Evolutionary conservation across 2,888 invertebrate genomes (phyloP), one percentile per base, ranked within the genome.

Genomic region (Catonia carolina): DNA sequence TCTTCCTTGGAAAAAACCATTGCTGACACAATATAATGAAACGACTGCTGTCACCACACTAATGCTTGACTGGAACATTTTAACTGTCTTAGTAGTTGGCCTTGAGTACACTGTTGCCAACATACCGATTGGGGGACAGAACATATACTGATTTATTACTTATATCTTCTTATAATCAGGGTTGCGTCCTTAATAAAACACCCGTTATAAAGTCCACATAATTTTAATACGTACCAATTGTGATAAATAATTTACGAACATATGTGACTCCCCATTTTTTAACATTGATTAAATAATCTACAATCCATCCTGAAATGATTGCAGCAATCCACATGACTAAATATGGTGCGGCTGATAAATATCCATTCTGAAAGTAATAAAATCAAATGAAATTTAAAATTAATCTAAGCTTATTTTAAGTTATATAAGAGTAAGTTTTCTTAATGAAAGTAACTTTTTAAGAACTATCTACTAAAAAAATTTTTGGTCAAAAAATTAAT

Each of bases 251-350:
- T 66, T 77, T 78, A 0, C 78, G 65, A 0, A 75, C 73, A n/a
- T 71, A 69, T 0, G 75, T 77, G 2, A 73, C 71, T 1, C 70
- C 69, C 55, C 74, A 66, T 20, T 66, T 37, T 1, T 68, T 69
- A 0, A 55, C 63, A 1, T 65, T 68, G 48, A 74, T 71, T 53
- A 86, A 72, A 72, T 79, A 83, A 68, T 89, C 89, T 50, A 85
- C 85, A 1, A 85, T 49, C 64, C 81, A 78, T 4, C 86, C 86
- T 17, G 83, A 83, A 60, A 73, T 65, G 67, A 84, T 78, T 0
- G 83, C 81, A 0, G 81, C 75, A 12, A 83, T 64, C 82, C 84
- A 84, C 82, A 85, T 84, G 2, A 80, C 75, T 3, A 83, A 70
- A 66, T 84, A 85, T 0, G 85, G 85, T 7, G 85, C 66, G 0